Evolutionary conservation across 92 coral and sea anemone species (phyloP).

Genomic region (Actinostola sp.): DNA sequence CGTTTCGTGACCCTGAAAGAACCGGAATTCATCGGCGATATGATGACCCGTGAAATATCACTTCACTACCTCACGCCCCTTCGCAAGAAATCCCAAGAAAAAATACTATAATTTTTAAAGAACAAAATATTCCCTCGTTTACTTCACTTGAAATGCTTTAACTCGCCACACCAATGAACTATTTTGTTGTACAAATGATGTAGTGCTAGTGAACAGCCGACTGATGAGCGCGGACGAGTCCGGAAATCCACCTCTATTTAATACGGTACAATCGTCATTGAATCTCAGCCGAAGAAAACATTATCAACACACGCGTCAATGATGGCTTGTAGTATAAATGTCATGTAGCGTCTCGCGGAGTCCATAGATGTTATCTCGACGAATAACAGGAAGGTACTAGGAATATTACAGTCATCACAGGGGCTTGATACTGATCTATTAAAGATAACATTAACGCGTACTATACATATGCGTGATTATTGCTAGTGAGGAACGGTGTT

Average conservation of each 20-base stretch:
- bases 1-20: constrained; percentile 7
- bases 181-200: neutral
- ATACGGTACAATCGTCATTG: constrained; percentile 1
- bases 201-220: constrained; percentile 18
- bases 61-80: constrained; percentile 22
- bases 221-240: constrained; percentile 4
- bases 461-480: neutral
- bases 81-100: neutral
- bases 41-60: constrained; percentile 3
- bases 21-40: neutral
- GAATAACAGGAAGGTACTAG: constrained; percentile 23
- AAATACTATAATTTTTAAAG: no score
- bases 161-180: neutral
- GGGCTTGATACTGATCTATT: neutral
- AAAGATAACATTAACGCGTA: neutral
- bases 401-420: neutral
- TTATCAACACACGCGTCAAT: constrained; percentile 28
- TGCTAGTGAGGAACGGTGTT: neutral
- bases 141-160: neutral
- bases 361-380: constrained; percentile 18
- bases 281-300: constrained; percentile 38
- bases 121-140: neutral
- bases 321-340: constrained; percentile 12
- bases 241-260: constrained; percentile 31
- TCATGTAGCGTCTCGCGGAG: neutral